phyloP scores from a whole-genome alignment of 1,140 invertebrate genomes.

The Tenebrio molitor region DNA sequence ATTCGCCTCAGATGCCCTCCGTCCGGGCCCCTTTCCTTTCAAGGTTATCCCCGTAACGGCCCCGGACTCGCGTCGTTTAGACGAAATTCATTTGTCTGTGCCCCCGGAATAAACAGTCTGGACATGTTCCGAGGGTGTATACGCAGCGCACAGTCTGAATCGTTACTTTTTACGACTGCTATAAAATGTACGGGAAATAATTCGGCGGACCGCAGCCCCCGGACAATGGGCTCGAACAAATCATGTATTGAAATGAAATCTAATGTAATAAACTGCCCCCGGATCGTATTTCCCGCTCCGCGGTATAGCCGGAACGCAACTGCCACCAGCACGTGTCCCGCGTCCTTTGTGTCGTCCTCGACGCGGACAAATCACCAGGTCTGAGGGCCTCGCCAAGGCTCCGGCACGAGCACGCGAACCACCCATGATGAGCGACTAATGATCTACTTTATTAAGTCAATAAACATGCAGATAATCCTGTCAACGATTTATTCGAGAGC shows the following conservation, averaged over 20 bases:
- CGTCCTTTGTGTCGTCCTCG: constrained; percentile 11
- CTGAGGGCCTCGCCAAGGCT: too few species aligned
- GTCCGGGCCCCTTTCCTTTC: constrained; percentile 3
- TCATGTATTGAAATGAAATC: constrained; percentile 39
- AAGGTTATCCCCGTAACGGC: constrained; percentile 23
- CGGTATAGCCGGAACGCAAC: background rate
- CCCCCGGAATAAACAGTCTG: constrained; percentile 31
- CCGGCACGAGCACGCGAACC: constrained; percentile 15
- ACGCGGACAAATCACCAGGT: constrained; percentile 16
- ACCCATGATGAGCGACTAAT: constrained; percentile 48
- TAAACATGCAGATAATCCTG: constrained; percentile 48
- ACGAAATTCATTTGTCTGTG: constrained; percentile 30
- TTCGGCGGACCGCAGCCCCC: constrained; percentile 31
- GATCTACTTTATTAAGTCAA: constrained; percentile 47
- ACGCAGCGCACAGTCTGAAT: constrained; percentile 16
- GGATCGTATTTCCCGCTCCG: constrained; percentile 12
- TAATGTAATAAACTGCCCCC: constrained; percentile 28
- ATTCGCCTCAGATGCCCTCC: constrained; percentile 6
- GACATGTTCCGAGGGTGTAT: constrained; percentile 21
- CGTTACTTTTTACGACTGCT: constrained; percentile 37
- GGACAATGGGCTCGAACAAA: constrained; percentile 23
- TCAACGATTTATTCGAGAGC: constrained; percentile 43
- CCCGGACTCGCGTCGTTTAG: constrained; percentile 14
- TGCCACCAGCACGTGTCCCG: constrained; percentile 29
- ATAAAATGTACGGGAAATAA: constrained; percentile 40